Base-by-base conservation (phyloP, 2,797 vertebrate genomes). In the Oceanodroma leucorhoa region DNA sequence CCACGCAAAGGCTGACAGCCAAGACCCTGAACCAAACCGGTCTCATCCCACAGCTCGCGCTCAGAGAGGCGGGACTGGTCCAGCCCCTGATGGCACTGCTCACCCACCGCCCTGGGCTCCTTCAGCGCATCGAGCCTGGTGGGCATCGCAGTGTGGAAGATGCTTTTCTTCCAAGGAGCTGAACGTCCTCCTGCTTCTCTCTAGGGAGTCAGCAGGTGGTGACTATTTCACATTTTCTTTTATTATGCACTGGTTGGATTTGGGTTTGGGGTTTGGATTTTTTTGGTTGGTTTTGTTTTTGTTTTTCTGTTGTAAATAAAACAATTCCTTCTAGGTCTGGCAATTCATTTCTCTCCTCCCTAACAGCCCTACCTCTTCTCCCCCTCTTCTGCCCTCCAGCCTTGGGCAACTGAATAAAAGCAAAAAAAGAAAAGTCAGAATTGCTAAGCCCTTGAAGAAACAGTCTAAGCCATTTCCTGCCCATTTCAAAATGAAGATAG, bases 101-200 rank as follows among this genome's bases (percentile, higher is more conserved):
- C 40, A 57, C 12, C 22, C 43, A 2, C 1, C 18, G n/a, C 32
- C 27, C 73, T 27, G 61, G 14, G 29, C 29, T 43, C 43, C 34
- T 23, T 10, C 48, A 64, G 53, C 1, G 0, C 2, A 19, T 2
- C 41, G 9, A 66, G 38, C 40, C 32, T 66, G 7, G 9, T 8
- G 60, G 30, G 6, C 16, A 27, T 2, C 32, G 13, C 9, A 14
- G 20, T 5, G 15, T 1, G 0, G 61, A 60, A 58, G 48, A 30
- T 10, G 34, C 29, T 79, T 53, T 58, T 53, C n/a, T 46, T 78
- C 57, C 41, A 71, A 23, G 48, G 50, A 72, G 20, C 29, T 43
- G 41, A 14, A 3, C 58, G 23, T 75, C 76, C 61, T 58, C 20
- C 46, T 55, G 21, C 10, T 78, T 41, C 34, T 48, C 43, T 54